Conservation (phyloP, 1,140 invertebrate species). For the Notospermus geniculatus region DNA sequence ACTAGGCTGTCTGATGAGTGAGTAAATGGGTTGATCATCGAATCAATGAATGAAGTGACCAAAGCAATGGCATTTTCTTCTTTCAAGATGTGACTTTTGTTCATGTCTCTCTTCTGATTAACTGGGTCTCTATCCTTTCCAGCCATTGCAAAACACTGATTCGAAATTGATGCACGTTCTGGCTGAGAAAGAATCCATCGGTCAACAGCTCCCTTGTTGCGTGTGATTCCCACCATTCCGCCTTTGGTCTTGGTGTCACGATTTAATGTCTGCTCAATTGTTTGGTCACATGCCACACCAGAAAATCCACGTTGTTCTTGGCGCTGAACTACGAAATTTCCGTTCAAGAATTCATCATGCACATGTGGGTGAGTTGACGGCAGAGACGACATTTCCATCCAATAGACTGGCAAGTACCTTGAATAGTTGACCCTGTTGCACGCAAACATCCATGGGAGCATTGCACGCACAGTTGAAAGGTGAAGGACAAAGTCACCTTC, state of each 20-base stretch:
- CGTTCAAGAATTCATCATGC: neutral
- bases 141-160: constrained; percentile 6
- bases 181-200: constrained; percentile 9
- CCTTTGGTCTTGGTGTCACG: constrained; percentile 14
- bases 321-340: neutral
- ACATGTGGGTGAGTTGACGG: neutral
- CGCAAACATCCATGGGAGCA: constrained; percentile 19
- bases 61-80: constrained; percentile 12
- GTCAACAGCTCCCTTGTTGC: neutral
- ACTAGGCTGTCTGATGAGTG: neutral
- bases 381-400: constrained; percentile 12
- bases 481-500: constrained; percentile 16
- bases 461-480: constrained; percentile 1
- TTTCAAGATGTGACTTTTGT: neutral
- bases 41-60: neutral
- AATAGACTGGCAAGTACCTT: constrained; percentile 13
- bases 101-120: neutral
- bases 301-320: neutral
- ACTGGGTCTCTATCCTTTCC: neutral
- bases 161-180: constrained; percentile 5
- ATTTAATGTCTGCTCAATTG: constrained; percentile 17
- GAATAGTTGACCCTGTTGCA: constrained; percentile 16
- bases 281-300: constrained; percentile 11
- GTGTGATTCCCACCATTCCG: constrained; percentile 5
- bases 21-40: constrained; percentile 15